Evolutionary conservation across 2,797 vertebrate species (phyloP).

Genomic region (Avahi laniger): DNA sequence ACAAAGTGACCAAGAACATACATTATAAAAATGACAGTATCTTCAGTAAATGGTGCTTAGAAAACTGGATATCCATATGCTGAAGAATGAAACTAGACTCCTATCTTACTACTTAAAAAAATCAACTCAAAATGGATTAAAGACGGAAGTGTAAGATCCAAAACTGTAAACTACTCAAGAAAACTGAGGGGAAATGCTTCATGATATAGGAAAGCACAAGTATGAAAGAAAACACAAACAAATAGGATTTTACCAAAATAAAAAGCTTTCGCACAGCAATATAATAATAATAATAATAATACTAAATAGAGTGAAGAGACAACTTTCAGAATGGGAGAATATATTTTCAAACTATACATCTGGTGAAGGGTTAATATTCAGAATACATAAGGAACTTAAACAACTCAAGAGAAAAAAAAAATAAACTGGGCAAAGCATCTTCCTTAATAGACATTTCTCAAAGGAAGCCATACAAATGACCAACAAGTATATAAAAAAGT

Average conservation of each 20-base stretch:
- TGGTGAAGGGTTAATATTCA: neutral
- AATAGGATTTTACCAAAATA: neutral
- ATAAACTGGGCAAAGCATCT: neutral
- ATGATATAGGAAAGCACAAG: neutral
- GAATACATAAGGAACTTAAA: no score
- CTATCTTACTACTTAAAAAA: neutral
- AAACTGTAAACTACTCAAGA: neutral
- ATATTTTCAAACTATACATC: neutral
- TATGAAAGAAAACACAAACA: neutral
- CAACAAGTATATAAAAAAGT: neutral
- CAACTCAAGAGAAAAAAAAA: neutral
- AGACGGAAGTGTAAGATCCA: neutral
- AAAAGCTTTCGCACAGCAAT: neutral
- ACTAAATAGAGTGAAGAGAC: neutral
- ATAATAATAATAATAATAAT: neutral
- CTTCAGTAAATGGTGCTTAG: neutral
- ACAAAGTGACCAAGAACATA: neutral
- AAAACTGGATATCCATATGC: neutral
- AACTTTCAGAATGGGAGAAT: neutral
- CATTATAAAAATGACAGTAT: neutral
- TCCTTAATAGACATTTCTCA: neutral
- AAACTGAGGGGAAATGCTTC: neutral
- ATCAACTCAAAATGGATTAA: neutral
- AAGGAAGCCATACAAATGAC: neutral
- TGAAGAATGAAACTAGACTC: neutral